Evolutionary conservation across 2,113 vertebrate genomes (phyloP).

Genomic region (Ursus arctos): DNA sequence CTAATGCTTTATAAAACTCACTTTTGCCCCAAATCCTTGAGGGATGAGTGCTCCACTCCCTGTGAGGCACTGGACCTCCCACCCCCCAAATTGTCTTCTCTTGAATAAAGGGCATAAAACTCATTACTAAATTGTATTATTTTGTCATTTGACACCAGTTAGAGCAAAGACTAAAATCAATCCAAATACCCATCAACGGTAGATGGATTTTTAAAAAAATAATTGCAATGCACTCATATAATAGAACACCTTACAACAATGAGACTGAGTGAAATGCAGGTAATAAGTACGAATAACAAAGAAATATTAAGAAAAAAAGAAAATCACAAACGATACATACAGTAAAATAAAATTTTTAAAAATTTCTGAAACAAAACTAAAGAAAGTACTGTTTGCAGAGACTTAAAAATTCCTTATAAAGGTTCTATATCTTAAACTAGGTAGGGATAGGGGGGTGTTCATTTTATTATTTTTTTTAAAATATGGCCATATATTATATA

Average conservation of each 20-base stretch:
- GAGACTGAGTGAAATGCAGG: not conserved
- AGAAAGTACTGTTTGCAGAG: not conserved
- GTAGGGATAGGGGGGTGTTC: not conserved
- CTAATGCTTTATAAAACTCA: not conserved
- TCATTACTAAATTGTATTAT: not conserved
- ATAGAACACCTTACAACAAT: not conserved
- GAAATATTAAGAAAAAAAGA: not conserved
- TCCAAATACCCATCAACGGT: not conserved
- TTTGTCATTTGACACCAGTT: not conserved
- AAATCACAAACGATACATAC: not conserved
- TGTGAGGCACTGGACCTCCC: not conserved
- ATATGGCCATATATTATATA: not conserved
- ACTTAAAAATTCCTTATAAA: not conserved
- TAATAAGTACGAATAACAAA: not conserved
- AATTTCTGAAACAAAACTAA: not conserved
- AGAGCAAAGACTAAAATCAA: not conserved
- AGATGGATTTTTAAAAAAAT: not conserved
- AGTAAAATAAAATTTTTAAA: not conserved
- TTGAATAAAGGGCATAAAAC: not conserved
- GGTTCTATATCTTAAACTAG: not conserved
- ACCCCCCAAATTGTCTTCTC: not conserved
- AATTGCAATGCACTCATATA: not conserved
- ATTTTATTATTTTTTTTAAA: not conserved
- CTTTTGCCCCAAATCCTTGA: not conserved
- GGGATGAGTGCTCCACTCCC: not conserved